Conservation (phyloP, 2,797 vertebrate species). For the Carapus acus region DNA sequence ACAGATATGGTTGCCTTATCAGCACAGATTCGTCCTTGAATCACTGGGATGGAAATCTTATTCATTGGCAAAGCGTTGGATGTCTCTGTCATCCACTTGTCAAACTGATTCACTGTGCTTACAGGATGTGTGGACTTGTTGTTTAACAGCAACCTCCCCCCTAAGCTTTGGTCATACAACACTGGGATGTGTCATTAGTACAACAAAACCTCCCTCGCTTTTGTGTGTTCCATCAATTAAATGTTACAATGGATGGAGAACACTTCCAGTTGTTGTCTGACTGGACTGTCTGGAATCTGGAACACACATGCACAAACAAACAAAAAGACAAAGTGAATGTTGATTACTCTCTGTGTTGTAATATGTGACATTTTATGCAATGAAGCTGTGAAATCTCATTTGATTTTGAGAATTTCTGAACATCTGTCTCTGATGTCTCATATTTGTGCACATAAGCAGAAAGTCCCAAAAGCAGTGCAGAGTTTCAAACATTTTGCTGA, state of each 20-base stretch:
- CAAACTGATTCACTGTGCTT: slow-evolving; percentile 25
- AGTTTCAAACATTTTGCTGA: slow-evolving; percentile 27
- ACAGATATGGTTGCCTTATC: slow-evolving; percentile 26
- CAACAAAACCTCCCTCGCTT: slow-evolving; percentile 45
- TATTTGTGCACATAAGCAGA: slow-evolving; percentile 15
- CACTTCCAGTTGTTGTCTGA: slow-evolving; percentile 62
- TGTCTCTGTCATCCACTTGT: neutral
- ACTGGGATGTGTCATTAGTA: slow-evolving; percentile 54
- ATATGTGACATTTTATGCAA: neutral
- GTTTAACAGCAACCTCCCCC: slow-evolving; percentile 48
- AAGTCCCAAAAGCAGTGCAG: slow-evolving; percentile 4
- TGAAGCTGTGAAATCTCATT: neutral
- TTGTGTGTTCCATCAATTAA: slow-evolving; percentile 58
- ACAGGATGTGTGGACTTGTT: slow-evolving; percentile 39
- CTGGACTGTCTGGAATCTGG: slow-evolving; percentile 33
- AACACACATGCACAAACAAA: slow-evolving; percentile 17
- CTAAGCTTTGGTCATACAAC: slow-evolving; percentile 26
- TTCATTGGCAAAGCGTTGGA: slow-evolving; percentile 26
- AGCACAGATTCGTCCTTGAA: too few relatives aligned
- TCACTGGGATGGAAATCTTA: slow-evolving; percentile 28
- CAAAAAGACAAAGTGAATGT: neutral
- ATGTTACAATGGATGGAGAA: slow-evolving; percentile 43
- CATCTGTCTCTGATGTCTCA: neutral
- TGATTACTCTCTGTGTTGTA: neutral
- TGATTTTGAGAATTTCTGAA: slow-evolving; percentile 3